Percentiles rank a stretch among this genome's conserved stretches.
These are phyloP conservation scores for Chamaetylas fuelleborni DNA, from an alignment of 2,113 vertebrate species.

Conservation along the genomic window DNA sequence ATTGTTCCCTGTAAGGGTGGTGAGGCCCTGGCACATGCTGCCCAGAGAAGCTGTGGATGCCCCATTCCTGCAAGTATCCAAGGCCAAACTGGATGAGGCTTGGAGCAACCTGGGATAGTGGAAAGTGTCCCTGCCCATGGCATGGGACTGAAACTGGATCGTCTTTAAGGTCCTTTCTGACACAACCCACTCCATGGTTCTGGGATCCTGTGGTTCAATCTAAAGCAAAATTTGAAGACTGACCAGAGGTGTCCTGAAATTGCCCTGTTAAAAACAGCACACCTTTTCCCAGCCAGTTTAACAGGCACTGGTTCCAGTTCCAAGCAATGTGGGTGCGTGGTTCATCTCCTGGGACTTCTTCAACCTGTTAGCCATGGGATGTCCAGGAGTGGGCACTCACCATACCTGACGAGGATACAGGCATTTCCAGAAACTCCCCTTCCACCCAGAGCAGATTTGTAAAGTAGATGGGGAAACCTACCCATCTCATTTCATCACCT, in stretches of 20 bases:
- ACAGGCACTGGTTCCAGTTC: neutral
- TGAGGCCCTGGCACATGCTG: neutral
- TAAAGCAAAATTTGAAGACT: neutral
- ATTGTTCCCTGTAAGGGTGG: neutral
- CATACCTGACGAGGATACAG: neutral
- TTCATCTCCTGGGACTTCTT: neutral
- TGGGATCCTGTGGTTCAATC: neutral
- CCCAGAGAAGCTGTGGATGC: neutral
- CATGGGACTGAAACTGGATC: neutral
- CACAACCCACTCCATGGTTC: neutral
- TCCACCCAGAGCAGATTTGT: neutral
- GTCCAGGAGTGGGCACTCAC: neutral
- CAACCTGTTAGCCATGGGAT: neutral
- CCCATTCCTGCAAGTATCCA: neutral
- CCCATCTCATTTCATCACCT: neutral
- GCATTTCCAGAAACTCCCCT: neutral
- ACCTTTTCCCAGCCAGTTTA: neutral
- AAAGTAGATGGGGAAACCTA: neutral
- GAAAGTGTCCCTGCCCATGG: neutral
- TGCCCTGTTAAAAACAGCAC: neutral
- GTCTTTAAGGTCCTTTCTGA: neutral
- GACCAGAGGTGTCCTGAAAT: neutral
- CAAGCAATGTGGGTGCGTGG: neutral
- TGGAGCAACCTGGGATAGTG: neutral
- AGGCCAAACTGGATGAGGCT: fast-evolving